Percentiles rank a stretch among this genome's conserved stretches.
Conservation (phyloP, 2,888 invertebrate species). For the Nomada lathburiana region DNA sequence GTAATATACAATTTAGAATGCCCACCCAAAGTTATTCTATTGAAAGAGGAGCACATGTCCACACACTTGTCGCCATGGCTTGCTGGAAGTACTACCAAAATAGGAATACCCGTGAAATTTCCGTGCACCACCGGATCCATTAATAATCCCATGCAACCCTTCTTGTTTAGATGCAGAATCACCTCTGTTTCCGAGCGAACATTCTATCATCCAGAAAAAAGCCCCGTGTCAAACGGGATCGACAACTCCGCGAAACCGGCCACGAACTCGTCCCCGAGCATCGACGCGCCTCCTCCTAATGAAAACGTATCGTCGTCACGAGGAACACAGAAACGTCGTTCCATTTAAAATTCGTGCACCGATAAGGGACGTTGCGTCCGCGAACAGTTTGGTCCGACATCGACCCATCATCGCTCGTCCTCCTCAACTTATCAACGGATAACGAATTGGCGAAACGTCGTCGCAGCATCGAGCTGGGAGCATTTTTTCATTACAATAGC, state of each 20-base stretch:
- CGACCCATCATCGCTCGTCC: slow-evolving; percentile 17
- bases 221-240: slow-evolving; percentile 34
- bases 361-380: slow-evolving; percentile 40
- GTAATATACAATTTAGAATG: too few relatives aligned
- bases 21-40: too few relatives aligned
- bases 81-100: too few relatives aligned
- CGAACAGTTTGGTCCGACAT: slow-evolving; percentile 19
- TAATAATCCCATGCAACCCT: background rate
- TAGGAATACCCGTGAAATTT: too few relatives aligned
- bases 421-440: slow-evolving; percentile 37
- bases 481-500: slow-evolving; percentile 62
- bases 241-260: slow-evolving; percentile 25
- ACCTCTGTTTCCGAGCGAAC: background rate
- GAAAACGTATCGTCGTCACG: slow-evolving; percentile 60
- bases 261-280: slow-evolving; percentile 15
- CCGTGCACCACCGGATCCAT: background rate
- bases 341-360: slow-evolving; percentile 25
- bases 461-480: slow-evolving; percentile 31
- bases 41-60: too few relatives aligned
- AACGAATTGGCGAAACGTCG: slow-evolving; percentile 25
- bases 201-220: slow-evolving; percentile 26
- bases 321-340: slow-evolving; percentile 48
- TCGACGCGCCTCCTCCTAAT: slow-evolving; percentile 48
- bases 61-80: too few relatives aligned
- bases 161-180: background rate